Base-by-base conservation (phyloP, 2,888 invertebrate species). In the Cataglyphis rosenhaueri region DNA sequence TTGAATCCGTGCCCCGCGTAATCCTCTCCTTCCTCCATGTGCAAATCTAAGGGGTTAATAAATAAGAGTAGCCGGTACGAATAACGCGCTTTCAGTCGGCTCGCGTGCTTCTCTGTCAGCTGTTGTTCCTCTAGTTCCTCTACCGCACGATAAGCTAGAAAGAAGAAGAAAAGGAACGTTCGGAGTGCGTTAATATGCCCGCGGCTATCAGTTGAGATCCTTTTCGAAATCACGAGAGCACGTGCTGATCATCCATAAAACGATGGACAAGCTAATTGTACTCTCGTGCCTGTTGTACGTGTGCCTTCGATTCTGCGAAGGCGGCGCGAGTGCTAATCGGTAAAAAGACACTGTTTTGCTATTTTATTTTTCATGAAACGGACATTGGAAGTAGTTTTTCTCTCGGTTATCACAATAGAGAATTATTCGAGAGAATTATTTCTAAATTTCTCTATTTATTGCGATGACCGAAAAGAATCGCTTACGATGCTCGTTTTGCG, bases 31-130 rank as follows among this genome's bases (percentile, higher is more conserved):
- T n/a, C 89, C 79, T 85, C 86, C 78, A 81, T 85, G 71, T 61
- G 73, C 21, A 44, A 75, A 85, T 82, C 82, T 81, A 70, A 65
- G 79, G 90, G 88, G 76, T 87, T 86, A 90, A 90, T 86, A 89
- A 52, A 90, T 90, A 90, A 89, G 86, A 86, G 87, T 71, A 79
- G 84, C 74, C 81, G 82, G 87, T 82, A 89, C 82, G 84, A 85
- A 86, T 84, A 83, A 82, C 83, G 65, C 68, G 84, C 82, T 85
- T 83, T 83, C 89, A 90, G 86, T 89, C 82, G 79, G 62, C 59
- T 81, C 59, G 73, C 83, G 76, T 21, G 84, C 59, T 35, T 79
- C 76, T 68, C 59, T 48, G 21, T 44, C 21, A 41, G 55, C 35
- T 59, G 32, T 48, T 35, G 9, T 15, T 68, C 21, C 35, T n/a